Evolutionary conservation across 1,140 invertebrate genomes (phyloP), one percentile per base, ranked within the genome.

Genomic region (Sycophaga agraensis): DNA sequence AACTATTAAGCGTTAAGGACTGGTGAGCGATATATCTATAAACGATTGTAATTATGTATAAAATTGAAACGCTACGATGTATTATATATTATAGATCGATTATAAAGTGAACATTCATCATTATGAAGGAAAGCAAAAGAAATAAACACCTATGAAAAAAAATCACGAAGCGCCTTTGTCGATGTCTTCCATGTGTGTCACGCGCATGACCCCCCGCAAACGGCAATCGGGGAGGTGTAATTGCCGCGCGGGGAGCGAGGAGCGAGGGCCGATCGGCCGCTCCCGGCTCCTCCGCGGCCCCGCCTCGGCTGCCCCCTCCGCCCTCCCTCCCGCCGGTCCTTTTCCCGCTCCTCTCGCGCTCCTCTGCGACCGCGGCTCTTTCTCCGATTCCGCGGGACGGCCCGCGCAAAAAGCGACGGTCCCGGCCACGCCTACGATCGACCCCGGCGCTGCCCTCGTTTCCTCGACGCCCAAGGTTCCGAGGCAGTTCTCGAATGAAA

Each of bases 41-140:
- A n/a, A 76, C 74, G 74, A 76, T 73, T 81, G 79, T 81, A 81
- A 81, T 81, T 81, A 81, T 59, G 55, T 59, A 64, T 54, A 59
- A 59, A n/a, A 81, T 69, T 66, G 72, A 80, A 73, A 78, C 73
- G 77, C 77, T 81, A 80, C 75, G 75, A 79, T 81, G 78, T 81
- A 64, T 64, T 64, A 64, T 64, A 81, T 80, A 81, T 81, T 80
- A 81, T 81, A 81, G 78, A 81, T 79, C 76, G 74, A 81, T 79
- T 80, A 81, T 80, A 77, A 79, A 62, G 76, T 68, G 71, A 78
- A 78, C 77, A 78, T 72, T 76, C 78, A 81, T 80, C 73, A 81
- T 77, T 78, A 79, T 75, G 69, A 78, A 76, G 79, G 75, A 76
- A 79, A 67, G 54, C 64, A 37, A 49, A 49, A 31, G 57, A 63